phyloP scores from a whole-genome alignment of 2,113 vertebrate genomes.

The Coregonus clupeaformis region DNA sequence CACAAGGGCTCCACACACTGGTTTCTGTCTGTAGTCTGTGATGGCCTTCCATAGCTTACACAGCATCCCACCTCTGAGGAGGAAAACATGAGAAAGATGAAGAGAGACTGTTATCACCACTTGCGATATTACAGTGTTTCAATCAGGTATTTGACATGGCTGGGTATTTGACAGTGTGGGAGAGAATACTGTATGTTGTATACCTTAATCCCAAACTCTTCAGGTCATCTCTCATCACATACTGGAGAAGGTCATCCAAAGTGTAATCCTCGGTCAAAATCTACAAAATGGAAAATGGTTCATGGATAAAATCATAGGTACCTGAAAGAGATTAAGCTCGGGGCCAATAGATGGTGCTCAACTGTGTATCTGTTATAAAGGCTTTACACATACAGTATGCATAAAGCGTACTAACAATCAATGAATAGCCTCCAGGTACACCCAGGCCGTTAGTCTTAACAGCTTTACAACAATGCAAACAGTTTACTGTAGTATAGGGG shows the following conservation, averaged over 20 bases:
- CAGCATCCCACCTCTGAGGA: constrained; percentile 88
- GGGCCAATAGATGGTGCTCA: neutral
- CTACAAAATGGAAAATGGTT: constrained; percentile 42
- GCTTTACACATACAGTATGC: neutral
- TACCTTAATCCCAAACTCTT: constrained; percentile 94
- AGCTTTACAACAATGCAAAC: neutral
- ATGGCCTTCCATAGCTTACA: constrained; percentile 96
- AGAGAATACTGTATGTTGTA: neutral
- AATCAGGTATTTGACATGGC: constrained; percentile 3
- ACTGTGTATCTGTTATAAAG: neutral
- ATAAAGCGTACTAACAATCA: neutral
- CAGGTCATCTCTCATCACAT: constrained; percentile 91
- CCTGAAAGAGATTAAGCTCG: neutral
- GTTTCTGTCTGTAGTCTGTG: constrained; percentile 83
- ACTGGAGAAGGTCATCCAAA: constrained; percentile 85
- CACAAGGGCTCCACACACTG: constrained; percentile 67
- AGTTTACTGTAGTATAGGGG: neutral
- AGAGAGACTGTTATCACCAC: neutral
- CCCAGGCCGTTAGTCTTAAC: neutral
- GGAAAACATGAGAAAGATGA: constrained; percentile 10
- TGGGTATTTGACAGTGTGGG: neutral
- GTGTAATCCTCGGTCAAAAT: constrained; percentile 88
- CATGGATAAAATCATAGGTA: too few relatives aligned
- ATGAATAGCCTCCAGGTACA: neutral
- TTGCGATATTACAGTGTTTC: neutral